Evolutionary conservation across 2,888 invertebrate genomes (phyloP).

Genomic region (Trilocha varians): DNA sequence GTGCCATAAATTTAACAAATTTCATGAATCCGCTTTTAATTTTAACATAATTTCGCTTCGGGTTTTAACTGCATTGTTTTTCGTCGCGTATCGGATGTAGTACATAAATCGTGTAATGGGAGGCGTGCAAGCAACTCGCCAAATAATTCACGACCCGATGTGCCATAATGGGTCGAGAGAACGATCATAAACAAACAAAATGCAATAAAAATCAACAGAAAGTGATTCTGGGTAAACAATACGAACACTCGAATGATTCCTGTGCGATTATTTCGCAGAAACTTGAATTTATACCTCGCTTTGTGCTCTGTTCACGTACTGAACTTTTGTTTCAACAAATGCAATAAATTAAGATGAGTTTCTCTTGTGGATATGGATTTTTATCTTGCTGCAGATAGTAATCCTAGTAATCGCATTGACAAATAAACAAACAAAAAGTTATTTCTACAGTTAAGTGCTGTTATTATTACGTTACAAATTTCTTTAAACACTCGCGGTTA

Average conservation of each 20-base stretch:
- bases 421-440: too few relatives aligned
- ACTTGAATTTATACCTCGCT: conserved; percentile 3
- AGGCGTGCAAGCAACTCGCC: conserved; percentile 42
- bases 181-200: conserved; percentile 57
- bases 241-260: conserved; percentile 15
- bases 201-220: conserved; percentile 46
- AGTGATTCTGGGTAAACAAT: conserved; percentile 31
- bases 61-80: conserved; percentile 22
- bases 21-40: background rate
- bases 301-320: background rate
- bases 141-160: conserved; percentile 60
- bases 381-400: too few relatives aligned
- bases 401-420: too few relatives aligned
- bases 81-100: conserved; percentile 22
- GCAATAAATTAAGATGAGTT: background rate
- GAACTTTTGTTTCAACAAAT: background rate
- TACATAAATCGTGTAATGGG: conserved; percentile 57
- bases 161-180: conserved; percentile 44
- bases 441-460: too few relatives aligned
- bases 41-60: conserved; percentile 14
- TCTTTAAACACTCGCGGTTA: too few relatives aligned
- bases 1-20: background rate
- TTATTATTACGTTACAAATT: too few relatives aligned
- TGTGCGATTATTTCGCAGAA: conserved; percentile 9
- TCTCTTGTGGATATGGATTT: too few relatives aligned